phyloP scores from a whole-genome alignment of 2,113 vertebrate species.

The Zingel zingel region DNA sequence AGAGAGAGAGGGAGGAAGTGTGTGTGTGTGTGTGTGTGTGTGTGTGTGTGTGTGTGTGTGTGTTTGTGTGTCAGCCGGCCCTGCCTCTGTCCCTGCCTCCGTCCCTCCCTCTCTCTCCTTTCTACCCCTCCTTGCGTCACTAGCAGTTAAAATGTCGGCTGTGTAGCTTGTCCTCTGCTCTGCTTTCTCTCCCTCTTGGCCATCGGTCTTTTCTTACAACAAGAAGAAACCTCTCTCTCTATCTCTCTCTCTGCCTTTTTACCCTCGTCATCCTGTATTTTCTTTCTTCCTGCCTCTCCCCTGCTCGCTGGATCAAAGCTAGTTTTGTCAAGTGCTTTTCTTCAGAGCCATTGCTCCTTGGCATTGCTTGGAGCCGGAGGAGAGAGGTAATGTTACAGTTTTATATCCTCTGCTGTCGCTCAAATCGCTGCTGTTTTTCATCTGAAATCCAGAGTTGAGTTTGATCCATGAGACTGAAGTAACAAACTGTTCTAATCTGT shows the following conservation, averaged over 20 bases:
- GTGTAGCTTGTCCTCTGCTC: constrained; percentile 76
- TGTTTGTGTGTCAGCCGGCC: constrained; percentile 44
- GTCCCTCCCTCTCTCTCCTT: constrained; percentile 38
- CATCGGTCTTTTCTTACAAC: constrained; percentile 68
- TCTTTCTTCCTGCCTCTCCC: constrained; percentile 30
- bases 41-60: too few relatives aligned
- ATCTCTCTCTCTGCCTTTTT: not conserved
- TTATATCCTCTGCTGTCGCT: constrained; percentile 21
- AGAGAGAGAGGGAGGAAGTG: constrained; percentile 30
- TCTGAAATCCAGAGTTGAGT: not conserved
- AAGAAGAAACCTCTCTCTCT: constrained; percentile 56
- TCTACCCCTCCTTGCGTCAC: constrained; percentile 73
- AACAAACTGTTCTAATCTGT: constrained; percentile 24
- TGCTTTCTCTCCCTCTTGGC: constrained; percentile 61
- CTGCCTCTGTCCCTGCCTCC: constrained; percentile 41
- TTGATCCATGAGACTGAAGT: constrained; percentile 4
- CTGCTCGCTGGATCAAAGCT: constrained; percentile 53
- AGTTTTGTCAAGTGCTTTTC: constrained; percentile 55
- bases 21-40: too few relatives aligned
- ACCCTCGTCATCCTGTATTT: constrained; percentile 38
- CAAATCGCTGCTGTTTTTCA: not conserved
- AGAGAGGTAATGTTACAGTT: constrained; percentile 66
- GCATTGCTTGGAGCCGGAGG: constrained; percentile 41
- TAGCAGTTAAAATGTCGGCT: constrained; percentile 85
- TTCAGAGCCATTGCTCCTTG: constrained; percentile 42